Evolutionary conservation across 2,113 vertebrate species (phyloP).

Genomic region (Alosa alosa): DNA sequence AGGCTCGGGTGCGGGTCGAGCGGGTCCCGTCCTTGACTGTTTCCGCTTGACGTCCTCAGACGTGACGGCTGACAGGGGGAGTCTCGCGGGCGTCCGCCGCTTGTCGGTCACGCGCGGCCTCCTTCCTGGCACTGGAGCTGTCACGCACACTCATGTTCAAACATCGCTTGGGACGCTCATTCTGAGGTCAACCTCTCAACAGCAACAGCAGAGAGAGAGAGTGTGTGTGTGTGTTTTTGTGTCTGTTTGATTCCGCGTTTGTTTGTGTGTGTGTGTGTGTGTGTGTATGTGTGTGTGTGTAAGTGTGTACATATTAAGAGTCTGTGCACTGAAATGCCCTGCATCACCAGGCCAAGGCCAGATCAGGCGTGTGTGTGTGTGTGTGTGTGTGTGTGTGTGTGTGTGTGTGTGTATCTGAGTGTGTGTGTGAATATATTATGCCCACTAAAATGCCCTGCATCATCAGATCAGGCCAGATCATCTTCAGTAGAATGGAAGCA

Average conservation of each 20-base stretch:
- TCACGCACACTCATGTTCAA: neutral
- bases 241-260: neutral
- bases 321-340: no score
- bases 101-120: neutral
- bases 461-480: no score
- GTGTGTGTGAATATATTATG: no score
- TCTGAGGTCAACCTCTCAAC: neutral
- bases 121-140: neutral
- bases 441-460: no score
- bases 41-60: neutral
- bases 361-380: no score
- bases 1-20: neutral
- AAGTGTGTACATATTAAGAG: neutral
- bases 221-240: neutral
- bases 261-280: neutral
- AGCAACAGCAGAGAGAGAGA: neutral
- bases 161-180: neutral
- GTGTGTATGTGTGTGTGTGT: neutral
- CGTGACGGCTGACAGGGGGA: neutral
- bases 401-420: no score
- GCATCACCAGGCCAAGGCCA: no score
- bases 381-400: no score
- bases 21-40: neutral
- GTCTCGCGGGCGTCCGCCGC: neutral
- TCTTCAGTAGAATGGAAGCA: no score